Evolutionary conservation across 2,888 invertebrate species (phyloP).

Genomic region (Atherix ibis): DNA sequence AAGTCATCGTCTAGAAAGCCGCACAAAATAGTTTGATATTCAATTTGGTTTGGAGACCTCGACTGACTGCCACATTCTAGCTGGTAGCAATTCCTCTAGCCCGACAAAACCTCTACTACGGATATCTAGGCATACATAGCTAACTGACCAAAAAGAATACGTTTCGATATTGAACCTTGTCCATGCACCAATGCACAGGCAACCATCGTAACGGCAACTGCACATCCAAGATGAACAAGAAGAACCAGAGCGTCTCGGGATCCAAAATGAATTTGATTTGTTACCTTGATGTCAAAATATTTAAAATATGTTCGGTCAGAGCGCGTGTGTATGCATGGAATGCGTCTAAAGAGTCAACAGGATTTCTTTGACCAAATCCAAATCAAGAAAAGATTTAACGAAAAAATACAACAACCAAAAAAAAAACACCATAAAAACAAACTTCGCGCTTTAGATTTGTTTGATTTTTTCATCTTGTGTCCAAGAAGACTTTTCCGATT

Average conservation of each 20-base stretch:
- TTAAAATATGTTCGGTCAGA: conserved; percentile 12
- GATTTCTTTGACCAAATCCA: conserved; percentile 5
- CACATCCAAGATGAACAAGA: background rate
- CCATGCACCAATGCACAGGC: too few relatives aligned
- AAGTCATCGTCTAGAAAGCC: too few relatives aligned
- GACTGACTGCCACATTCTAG: too few relatives aligned
- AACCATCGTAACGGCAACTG: background rate
- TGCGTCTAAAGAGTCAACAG: conserved; percentile 12
- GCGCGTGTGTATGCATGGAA: conserved; percentile 12
- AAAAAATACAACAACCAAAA: background rate
- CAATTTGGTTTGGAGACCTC: too few relatives aligned
- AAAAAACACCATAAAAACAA: too few relatives aligned
- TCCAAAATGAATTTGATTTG: conserved; percentile 12
- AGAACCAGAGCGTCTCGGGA: conserved; percentile 1
- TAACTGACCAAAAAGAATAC: too few relatives aligned
- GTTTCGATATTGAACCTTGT: too few relatives aligned
- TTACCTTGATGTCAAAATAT: conserved; percentile 13
- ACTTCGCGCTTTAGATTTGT: too few relatives aligned
- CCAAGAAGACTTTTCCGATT: too few relatives aligned
- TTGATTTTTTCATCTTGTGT: too few relatives aligned
- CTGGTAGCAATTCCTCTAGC: too few relatives aligned
- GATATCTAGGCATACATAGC: background rate
- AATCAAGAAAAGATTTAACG: background rate
- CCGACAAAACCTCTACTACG: background rate
- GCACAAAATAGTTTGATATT: too few relatives aligned